Percentiles rank a stretch among this genome's conserved stretches.
Evolutionary conservation across 2,888 invertebrate species (phyloP).

Genomic region (Lobophora halterata): DNA sequence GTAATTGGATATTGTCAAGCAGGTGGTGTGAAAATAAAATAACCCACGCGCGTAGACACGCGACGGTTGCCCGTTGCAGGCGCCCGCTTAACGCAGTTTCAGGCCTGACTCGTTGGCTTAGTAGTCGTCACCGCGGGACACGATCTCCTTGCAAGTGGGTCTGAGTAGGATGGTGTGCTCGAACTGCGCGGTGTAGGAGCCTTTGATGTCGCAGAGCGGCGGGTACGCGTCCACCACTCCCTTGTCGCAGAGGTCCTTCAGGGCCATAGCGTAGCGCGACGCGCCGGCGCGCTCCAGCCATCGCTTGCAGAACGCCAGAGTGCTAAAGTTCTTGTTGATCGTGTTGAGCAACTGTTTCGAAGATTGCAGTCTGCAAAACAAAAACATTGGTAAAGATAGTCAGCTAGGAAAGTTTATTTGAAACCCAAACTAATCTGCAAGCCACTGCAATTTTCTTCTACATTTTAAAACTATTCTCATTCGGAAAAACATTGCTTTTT

Average conservation of each 20-base stretch:
- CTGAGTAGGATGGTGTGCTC: slow-evolving; percentile 98
- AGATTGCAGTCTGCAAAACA: slow-evolving; percentile 87
- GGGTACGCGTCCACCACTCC: slow-evolving; percentile 99
- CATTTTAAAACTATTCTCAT: no score
- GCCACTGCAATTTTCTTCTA: no score
- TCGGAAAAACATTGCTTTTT: no score
- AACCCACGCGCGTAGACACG: no score
- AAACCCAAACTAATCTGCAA: no score
- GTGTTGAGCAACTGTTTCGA: slow-evolving; percentile 94
- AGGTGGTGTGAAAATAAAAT: no score
- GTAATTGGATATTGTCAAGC: no score
- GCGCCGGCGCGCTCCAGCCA: slow-evolving; percentile 99
- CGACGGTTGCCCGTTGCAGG: no score
- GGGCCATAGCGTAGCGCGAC: slow-evolving; percentile 98
- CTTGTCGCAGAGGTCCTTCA: slow-evolving; percentile 99
- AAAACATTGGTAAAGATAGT: neutral
- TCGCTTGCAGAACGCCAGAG: slow-evolving; percentile 98
- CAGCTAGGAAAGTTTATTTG: neutral
- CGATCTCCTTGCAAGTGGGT: slow-evolving; percentile 99
- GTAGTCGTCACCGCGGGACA: slow-evolving; percentile 98
- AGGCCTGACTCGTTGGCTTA: no score
- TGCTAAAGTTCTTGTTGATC: slow-evolving; percentile 98
- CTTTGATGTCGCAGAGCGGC: slow-evolving; percentile 97
- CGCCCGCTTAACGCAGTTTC: no score
- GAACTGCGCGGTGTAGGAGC: slow-evolving; percentile 99